These are phyloP conservation scores for Pandemis cinnamomeana DNA, from an alignment of 2,888 invertebrate species.

Conservation along the genomic window DNA sequence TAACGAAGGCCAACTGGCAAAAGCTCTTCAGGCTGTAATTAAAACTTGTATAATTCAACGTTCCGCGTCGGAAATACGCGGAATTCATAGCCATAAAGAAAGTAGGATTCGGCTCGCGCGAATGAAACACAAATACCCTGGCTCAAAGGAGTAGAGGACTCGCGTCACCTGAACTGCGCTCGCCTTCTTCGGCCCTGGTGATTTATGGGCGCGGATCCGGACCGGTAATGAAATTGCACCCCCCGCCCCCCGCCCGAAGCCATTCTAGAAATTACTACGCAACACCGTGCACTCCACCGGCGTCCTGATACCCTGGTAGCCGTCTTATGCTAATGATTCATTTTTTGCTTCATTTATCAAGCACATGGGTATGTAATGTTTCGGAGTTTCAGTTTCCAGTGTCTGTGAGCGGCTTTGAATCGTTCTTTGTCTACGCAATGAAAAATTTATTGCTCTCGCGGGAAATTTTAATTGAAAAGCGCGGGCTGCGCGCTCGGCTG, in stretches of 20 bases:
- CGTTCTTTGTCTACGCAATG: slow-evolving; percentile 68
- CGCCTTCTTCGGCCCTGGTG: slow-evolving; percentile 84
- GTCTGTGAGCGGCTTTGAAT: slow-evolving; percentile 57
- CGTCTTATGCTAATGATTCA: slow-evolving; percentile 70
- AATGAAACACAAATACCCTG: slow-evolving; percentile 78
- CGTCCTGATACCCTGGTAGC: slow-evolving; percentile 52
- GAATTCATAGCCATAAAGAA: slow-evolving; percentile 81
- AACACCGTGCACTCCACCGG: slow-evolving; percentile 72
- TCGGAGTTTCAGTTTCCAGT: slow-evolving; percentile 47
- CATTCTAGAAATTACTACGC: slow-evolving; percentile 84
- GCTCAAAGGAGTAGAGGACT: slow-evolving; percentile 64
- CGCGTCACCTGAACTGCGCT: slow-evolving; percentile 85
- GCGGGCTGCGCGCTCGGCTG: slow-evolving; percentile 40
- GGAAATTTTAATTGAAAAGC: slow-evolving; percentile 73
- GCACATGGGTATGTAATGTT: slow-evolving; percentile 44
- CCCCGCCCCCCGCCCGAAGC: slow-evolving; percentile 72
- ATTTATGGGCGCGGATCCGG: slow-evolving; percentile 84
- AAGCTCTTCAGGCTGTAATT: slow-evolving; percentile 71
- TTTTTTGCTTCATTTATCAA: slow-evolving; percentile 68
- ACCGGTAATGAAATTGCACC: slow-evolving; percentile 85
- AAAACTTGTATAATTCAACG: slow-evolving; percentile 67
- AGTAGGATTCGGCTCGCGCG: slow-evolving; percentile 70
- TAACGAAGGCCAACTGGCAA: slow-evolving; percentile 60
- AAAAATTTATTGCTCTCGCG: slow-evolving; percentile 74
- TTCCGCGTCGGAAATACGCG: slow-evolving; percentile 65